Percentiles rank a stretch among this genome's conserved stretches.
Conservation (phyloP, 2,113 vertebrate genomes). For the Esox niger region DNA sequence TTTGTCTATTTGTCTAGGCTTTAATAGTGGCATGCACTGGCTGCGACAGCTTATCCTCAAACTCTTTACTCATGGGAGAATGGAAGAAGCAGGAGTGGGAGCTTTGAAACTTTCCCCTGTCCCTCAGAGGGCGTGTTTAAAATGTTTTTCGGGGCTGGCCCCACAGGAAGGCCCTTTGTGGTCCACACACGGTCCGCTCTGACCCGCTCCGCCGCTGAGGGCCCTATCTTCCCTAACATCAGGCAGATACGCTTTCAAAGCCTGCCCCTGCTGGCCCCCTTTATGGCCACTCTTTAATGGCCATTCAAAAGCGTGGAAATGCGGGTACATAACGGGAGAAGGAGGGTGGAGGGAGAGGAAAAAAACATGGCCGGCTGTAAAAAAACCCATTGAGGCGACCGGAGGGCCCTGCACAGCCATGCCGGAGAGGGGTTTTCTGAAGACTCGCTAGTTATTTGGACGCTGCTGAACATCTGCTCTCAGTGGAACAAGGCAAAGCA, state of each 20-base stretch:
- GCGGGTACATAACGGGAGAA: slow-evolving; percentile 11
- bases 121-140: slow-evolving; percentile 5
- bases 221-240: slow-evolving; percentile 27
- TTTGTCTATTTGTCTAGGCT: background rate
- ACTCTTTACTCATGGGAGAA: slow-evolving; percentile 2
- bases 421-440: background rate
- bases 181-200: background rate
- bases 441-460: background rate
- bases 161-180: slow-evolving; percentile 26
- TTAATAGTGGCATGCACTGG: background rate
- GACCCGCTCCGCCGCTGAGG: slow-evolving; percentile 15
- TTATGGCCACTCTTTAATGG: slow-evolving; percentile 30
- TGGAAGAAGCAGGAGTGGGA: background rate
- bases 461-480: background rate
- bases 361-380: background rate
- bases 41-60: background rate
- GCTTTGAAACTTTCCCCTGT: background rate
- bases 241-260: slow-evolving; percentile 41
- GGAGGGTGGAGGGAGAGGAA: background rate
- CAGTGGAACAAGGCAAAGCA: background rate
- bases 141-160: slow-evolving; percentile 16
- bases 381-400: background rate
- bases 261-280: slow-evolving; percentile 29
- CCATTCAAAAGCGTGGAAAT: slow-evolving; percentile 36
- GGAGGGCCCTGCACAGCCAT: background rate